Evolutionary conservation across 2,797 vertebrate genomes (phyloP).

Genomic region (Scomberomorus guttatus): DNA sequence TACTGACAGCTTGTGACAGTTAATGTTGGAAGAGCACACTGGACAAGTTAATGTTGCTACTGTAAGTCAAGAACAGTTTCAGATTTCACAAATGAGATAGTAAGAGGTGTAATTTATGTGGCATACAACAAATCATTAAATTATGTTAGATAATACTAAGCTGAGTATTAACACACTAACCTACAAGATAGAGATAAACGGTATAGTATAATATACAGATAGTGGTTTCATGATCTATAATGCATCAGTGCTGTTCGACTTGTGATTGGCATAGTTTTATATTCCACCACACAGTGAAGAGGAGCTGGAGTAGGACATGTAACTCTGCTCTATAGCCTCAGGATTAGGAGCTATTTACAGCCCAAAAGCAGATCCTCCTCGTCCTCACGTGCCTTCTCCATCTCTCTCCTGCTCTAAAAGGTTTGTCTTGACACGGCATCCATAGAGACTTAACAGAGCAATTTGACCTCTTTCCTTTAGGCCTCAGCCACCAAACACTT

Average conservation of each 20-base stretch:
- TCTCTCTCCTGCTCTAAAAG: constrained; percentile 1
- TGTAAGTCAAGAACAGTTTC: not conserved
- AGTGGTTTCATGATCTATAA: constrained; percentile 7
- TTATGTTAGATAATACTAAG: not conserved
- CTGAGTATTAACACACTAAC: not conserved
- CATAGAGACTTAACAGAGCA: constrained; percentile 7
- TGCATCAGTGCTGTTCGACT: not conserved
- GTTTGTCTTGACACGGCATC: constrained; percentile 14
- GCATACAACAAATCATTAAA: not conserved
- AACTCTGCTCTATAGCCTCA: constrained; percentile 46
- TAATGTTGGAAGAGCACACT: not conserved
- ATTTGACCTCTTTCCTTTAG: constrained; percentile 1
- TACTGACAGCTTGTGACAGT: not conserved
- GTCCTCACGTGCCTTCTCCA: constrained; percentile 21
- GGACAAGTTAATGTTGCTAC: not conserved
- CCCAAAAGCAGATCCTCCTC: constrained; percentile 59
- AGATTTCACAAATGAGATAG: not conserved
- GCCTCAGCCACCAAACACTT: constrained; percentile 18
- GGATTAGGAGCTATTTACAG: constrained; percentile 74
- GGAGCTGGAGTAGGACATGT: constrained; percentile 19
- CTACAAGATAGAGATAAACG: not conserved
- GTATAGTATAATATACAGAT: not conserved
- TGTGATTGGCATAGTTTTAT: constrained; percentile 9
- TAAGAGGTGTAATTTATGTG: not conserved
- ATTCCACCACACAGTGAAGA: constrained; percentile 18